Evolutionary conservation across 2,113 vertebrate species (phyloP).

Genomic region (Irena cyanogastra): DNA sequence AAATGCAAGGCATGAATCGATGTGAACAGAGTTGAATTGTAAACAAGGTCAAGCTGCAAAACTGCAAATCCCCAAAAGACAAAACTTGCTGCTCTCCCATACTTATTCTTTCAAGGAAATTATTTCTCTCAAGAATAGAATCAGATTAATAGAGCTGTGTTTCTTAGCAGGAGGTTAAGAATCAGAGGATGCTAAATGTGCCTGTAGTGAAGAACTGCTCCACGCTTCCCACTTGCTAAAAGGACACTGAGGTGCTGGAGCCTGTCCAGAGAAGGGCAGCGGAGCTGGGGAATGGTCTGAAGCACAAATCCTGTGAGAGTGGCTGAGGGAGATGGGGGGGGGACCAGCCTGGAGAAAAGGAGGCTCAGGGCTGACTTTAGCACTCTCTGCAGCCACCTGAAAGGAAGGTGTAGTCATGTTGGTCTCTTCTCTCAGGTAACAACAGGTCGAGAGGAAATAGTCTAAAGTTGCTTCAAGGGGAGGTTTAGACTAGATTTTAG

Average conservation of each 20-base stretch:
- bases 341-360: no score
- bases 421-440: background rate
- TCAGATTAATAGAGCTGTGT: background rate
- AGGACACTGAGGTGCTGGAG: background rate
- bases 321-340: background rate
- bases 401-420: background rate
- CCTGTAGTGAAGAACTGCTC: background rate
- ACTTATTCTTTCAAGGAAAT: background rate
- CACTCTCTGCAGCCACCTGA: no score
- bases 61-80: background rate
- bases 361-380: background rate
- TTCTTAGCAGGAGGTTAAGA: background rate
- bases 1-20: background rate
- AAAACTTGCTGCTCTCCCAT: background rate
- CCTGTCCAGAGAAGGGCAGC: background rate
- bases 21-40: background rate
- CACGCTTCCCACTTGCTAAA: fast-evolving
- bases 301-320: background rate
- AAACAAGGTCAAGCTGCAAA: background rate
- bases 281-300: background rate
- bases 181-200: background rate
- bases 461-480: background rate
- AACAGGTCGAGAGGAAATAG: background rate
- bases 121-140: background rate
- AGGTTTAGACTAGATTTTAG: background rate